phyloP scores from a whole-genome alignment of 2,797 vertebrate genomes.

The Siniperca obscura region DNA sequence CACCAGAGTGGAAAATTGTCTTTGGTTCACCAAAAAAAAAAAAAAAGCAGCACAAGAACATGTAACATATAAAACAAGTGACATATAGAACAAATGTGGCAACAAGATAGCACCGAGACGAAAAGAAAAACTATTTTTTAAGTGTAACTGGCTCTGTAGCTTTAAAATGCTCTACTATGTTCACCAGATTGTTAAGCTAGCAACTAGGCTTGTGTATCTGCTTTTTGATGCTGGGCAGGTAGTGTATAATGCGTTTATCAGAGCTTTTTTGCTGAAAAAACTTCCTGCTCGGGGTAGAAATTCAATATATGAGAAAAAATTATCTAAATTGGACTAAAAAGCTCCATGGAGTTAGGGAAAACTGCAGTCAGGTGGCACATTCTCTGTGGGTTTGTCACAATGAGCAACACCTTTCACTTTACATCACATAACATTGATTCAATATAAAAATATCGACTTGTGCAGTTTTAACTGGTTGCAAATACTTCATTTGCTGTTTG shows the following conservation, averaged over 20 bases:
- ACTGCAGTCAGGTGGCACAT: not conserved
- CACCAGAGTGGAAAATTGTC: not conserved
- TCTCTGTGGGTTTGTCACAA: not conserved
- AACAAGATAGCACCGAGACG: not conserved
- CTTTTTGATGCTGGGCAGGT: not conserved
- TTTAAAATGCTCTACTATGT: not conserved
- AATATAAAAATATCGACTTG: conserved; percentile 6
- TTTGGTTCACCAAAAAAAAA: not conserved
- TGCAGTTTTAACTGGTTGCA: not conserved
- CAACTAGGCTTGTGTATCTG: not conserved
- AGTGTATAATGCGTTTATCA: not conserved
- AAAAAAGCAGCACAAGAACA: not conserved
- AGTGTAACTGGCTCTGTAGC: not conserved
- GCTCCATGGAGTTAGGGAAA: not conserved
- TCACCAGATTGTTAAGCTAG: not conserved
- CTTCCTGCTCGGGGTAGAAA: not conserved
- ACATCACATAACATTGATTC: not conserved
- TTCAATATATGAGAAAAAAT: conserved; percentile 3
- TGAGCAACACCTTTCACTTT: not conserved
- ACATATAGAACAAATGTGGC: not conserved
- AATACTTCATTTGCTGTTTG: conserved; percentile 7
- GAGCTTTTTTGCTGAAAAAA: not conserved
- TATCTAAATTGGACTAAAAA: not conserved
- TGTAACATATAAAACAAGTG: not conserved
- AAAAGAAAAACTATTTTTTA: not conserved